Conservation (phyloP, 2,888 invertebrate genomes). For the Ferrisia virgata region DNA sequence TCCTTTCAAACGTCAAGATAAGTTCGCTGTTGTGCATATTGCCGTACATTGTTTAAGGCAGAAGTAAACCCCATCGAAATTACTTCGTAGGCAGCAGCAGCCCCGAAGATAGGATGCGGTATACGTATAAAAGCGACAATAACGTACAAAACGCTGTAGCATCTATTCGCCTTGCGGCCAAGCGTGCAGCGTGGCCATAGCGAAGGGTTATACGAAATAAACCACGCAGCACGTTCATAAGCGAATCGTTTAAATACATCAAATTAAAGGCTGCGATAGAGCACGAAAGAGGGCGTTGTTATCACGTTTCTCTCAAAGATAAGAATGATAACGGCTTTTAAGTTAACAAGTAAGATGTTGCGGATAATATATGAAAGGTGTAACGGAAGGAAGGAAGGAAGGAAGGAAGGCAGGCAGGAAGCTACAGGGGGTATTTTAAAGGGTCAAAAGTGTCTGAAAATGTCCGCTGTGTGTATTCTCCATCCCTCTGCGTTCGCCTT, state of each 20-base stretch:
- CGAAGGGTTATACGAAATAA: neutral
- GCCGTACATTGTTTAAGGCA: no score
- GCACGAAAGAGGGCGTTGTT: conserved; percentile 34
- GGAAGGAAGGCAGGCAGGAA: no score
- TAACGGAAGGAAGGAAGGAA: no score
- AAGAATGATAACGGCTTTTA: conserved; percentile 34
- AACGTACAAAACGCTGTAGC: no score
- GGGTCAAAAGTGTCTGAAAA: conserved; percentile 40
- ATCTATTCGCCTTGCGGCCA: no score
- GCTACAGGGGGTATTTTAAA: conserved; percentile 33
- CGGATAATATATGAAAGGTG: conserved; percentile 34
- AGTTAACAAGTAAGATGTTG: conserved; percentile 39
- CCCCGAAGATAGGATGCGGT: no score
- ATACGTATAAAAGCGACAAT: no score
- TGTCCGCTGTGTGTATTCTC: neutral
- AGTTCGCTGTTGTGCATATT: no score
- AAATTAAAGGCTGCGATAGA: neutral
- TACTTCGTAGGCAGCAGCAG: no score
- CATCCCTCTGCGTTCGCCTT: neutral
- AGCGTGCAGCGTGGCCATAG: neutral
- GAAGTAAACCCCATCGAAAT: no score
- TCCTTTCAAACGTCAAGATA: no score
- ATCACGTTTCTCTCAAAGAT: conserved; percentile 27
- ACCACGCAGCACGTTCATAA: neutral
- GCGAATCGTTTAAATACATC: conserved; percentile 13